Conservation (phyloP, 2,888 invertebrate genomes). For the Liopterus haemorrhoidalis region DNA sequence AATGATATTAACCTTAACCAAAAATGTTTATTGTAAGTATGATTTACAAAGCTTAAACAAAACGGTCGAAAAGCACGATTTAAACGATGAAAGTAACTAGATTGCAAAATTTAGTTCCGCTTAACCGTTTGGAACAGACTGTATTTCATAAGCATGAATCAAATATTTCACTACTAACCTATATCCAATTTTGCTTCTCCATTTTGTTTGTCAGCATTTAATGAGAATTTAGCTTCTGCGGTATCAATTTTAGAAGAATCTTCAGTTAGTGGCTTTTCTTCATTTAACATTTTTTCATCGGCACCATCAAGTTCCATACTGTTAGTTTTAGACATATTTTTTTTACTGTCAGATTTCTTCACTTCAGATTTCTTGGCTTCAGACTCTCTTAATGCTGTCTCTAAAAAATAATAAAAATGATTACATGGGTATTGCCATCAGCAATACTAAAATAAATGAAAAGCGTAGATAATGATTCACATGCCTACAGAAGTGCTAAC, state of each 20-base stretch:
- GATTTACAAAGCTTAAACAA: too few species aligned
- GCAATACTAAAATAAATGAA: conserved; percentile 18
- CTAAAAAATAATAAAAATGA: conserved; percentile 3
- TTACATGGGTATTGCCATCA: conserved; percentile 18
- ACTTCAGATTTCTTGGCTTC: conserved; percentile 35
- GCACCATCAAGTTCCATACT: conserved; percentile 56
- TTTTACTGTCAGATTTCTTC: conserved; percentile 45
- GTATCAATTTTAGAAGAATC: conserved; percentile 52
- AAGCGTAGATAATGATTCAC: background rate
- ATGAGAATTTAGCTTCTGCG: conserved; percentile 69
- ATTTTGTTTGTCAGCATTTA: conserved; percentile 65
- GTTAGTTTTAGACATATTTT: conserved; percentile 40
- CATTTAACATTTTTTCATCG: conserved; percentile 62
- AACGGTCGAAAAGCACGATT: too few species aligned
- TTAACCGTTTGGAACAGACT: background rate
- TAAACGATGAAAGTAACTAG: too few species aligned
- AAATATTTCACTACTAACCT: conserved; percentile 57
- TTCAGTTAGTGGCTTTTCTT: conserved; percentile 55
- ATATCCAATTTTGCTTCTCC: conserved; percentile 86
- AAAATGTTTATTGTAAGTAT: too few species aligned
- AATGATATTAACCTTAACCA: too few species aligned
- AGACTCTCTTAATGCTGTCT: conserved; percentile 5
- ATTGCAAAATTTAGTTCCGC: too few species aligned
- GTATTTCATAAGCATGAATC: background rate
- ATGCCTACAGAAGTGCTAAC: too few species aligned